phyloP scores from a whole-genome alignment of 2,113 vertebrate species.

The Naja naja region DNA sequence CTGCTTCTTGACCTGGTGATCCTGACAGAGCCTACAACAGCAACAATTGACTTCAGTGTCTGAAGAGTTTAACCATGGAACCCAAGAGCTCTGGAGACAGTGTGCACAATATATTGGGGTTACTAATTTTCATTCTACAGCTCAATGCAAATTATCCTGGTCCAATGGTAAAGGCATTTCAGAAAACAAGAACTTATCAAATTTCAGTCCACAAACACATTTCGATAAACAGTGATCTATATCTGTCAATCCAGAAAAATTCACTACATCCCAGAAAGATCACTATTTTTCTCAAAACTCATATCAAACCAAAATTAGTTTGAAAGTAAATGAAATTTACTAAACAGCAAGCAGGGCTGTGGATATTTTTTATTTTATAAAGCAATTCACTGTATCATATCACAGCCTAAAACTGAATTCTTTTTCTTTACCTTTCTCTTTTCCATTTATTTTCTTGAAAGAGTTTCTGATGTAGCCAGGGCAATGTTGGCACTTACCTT shows the following conservation, averaged over 20 bases:
- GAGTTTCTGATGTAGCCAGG: not conserved
- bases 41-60: not conserved
- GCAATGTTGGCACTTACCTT: not conserved
- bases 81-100: not conserved
- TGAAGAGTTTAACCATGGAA: not conserved
- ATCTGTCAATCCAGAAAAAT: not conserved
- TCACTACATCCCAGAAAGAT: not conserved
- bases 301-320: not conserved
- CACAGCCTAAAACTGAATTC: not conserved
- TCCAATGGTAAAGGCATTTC: not conserved
- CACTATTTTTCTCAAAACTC: not conserved
- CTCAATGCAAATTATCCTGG: not conserved
- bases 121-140: not conserved
- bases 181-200: not conserved
- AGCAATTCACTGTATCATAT: not conserved
- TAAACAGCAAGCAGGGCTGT: not conserved
- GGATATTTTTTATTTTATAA: not conserved
- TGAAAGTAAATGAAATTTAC: not conserved
- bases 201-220: not conserved
- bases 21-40: not conserved
- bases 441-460: not conserved
- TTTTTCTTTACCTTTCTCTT: not conserved
- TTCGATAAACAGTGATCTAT: not conserved
- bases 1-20: not conserved
- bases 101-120: not conserved